Base-by-base conservation (phyloP, 2,797 vertebrate species). In the Microcaecilia unicolor region DNA sequence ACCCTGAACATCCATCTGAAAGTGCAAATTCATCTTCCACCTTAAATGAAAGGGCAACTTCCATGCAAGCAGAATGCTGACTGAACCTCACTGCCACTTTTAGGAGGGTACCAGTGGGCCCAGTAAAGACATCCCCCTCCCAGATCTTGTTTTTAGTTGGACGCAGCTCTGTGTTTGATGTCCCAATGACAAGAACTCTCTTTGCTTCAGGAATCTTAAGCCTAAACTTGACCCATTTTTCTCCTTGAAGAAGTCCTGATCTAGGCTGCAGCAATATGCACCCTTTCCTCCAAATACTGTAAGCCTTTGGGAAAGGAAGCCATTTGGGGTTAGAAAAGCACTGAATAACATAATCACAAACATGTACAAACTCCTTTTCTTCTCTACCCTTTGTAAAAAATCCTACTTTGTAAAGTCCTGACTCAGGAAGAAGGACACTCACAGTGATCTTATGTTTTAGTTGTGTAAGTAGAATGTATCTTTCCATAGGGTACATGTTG, bases 241-340 rank as follows among this genome's bases (percentile, higher is more conserved):
- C 51, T 1, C 79, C 67, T 16, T 63, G 67, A 17, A 92, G 74
- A 12, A 76, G 47, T 4, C 86, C 86, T 2, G 28, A 40, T 3
- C 80, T 79, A 0, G 88, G 89, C 49, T 90, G 83, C 4, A 91
- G 78, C 28, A 90, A 50, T 25, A 84, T 74, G 0, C 72, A 90
- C 15, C 85, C 84, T 49, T 64, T 84, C 32, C 66, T 67, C 88
- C 86, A 82, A 1, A 57, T 69, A 1, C 76, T 70, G 50, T 67
- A 80, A 18, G 81, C 68, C 13, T 43, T 48, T 5, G 86, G 87
- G 71, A 90, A 89, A 1, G 82, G 80, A 9, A 57, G 67, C 43
- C 76, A 56, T 1, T 22, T 24, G 22, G 61, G 67, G 4, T 60
- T 10, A 0, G 73, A 75, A 52, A 48, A 67, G 70, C 81, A 85